Base-by-base conservation (phyloP, 1,140 invertebrate genomes). In the Drosophila leontia region DNA sequence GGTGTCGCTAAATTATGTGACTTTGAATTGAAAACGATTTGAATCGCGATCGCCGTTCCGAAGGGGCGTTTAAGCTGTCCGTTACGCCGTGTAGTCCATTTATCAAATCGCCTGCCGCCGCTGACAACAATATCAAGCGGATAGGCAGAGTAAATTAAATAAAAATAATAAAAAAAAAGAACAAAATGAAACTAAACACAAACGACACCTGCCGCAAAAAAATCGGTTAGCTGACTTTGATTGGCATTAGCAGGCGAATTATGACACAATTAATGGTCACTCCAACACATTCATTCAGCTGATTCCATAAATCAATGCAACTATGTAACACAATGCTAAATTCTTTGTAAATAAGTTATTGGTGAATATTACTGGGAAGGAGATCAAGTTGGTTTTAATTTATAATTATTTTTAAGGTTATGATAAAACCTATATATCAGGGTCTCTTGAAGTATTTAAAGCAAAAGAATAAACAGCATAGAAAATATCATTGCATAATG, bases 241-340 rank as follows among this genome's bases (percentile, higher is more conserved):
- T 72, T 72, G 69, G 68, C 69, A 51, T 72, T 60, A 72, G 69
- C 37, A 32, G 63, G 69, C 69, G 45, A 71, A 72, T 72, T 72
- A 72, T 72, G 69, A 72, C 23, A 72, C 53, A 51, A 51, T 48
- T 71, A 71, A 71, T 72, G 45, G 26, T 35, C 37, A 50, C 69
- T 59, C 51, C 67, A 37, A 51, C 67, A 13, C 69, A 72, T 19
- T 41, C 45, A n/a, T 23, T 11, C 42, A 41, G 50, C 9, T 41
- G 11, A 26, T 23, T 51, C 23, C 7, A 71, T 72, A 44, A 60
- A 72, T 72, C 45, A 72, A 19, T 23, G 37, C 37, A 68, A 68
- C 23, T 53, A 44, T 70, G 42, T 55, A 55, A 15, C 13, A 26
- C 63, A 70, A 70, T 70, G 67, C 13, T 19, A 37, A 70, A 70